Base-by-base conservation (phyloP, 2,113 vertebrate species). In the Turdus rufiventris region DNA sequence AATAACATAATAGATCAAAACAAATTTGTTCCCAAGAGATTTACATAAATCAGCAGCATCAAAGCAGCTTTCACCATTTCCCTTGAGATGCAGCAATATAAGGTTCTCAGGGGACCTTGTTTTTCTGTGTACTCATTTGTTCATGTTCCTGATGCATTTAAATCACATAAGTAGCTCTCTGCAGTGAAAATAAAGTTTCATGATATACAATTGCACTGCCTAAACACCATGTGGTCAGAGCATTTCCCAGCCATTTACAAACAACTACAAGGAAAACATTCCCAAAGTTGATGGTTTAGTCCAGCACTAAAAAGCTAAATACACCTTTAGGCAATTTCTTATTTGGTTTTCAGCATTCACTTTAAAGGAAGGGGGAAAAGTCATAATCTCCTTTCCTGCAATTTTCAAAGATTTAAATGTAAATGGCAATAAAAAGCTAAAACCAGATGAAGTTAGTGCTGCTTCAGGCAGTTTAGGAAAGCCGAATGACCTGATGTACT, bases 101-200 rank as follows among this genome's bases (percentile, higher is more conserved):
- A 66, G 43, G 8, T 53, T 93, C 56, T 89, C 82, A 94, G 81
- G 71, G 94, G 86, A 95, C 94, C 43, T 12, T 92, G 72, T 85
- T 82, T 91, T 80, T 47, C 33, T 54, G 18, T n/a, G 43, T 68
- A 85, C 56, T 91, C 60, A 60, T 70, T 60, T 86, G 45, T 93
- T 94, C 86, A 57, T 40, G 40, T 79, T 89, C 89, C 85, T 94
- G 94, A 95, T 38, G 42, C 84, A 93, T 51, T 89, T 78, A 93
- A 94, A 93, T 93, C 92, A 96, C 80, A 11, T 50, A 74, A 93
- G 85, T 42, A 96, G 85, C 67, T 83, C 34, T 91, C 74, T 94
- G 34, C 73, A 95, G 93, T 70, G 40, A 96, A 92, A 96, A 68
- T 91, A 96, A 78, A 96, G 91, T 80, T 92, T 88, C 58, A 78